Evolutionary conservation across 2,888 invertebrate species (phyloP), one percentile per base, ranked within the genome.

Genomic region (Phania funesta): DNA sequence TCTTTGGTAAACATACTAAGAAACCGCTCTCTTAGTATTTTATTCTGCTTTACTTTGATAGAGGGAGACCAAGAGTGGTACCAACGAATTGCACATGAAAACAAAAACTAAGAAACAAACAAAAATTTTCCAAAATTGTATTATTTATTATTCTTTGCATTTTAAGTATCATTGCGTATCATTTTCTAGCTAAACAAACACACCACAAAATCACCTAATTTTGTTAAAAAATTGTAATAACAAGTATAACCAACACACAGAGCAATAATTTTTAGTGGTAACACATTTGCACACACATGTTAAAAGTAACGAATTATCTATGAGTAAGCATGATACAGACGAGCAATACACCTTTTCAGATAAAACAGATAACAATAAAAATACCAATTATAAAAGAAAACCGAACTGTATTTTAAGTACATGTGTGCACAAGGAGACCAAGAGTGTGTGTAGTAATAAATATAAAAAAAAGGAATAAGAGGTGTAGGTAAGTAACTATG

Each of bases 221-320:
- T 26, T 20, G 18, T 41, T 54, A 67, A 48, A 50, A 32, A 46
- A 60, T 20, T 38, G 35, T 29, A 41, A 52, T 52, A 50, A 62
- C 52, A 52, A 38, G 13, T 26, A 44, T 18, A 62, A 46, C 6
- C 70, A 35, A 35, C 11, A 79, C 32, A 60, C 16, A 62, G 62
- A 56, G 29, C 62, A 64, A 54, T 56, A 35, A 41, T 67, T 67
- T 67, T n/a, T n/a, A n/a, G n/a, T n/a, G 52, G 58, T 62, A 54
- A 73, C 75, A 62, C 65, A 68, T 29, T 35, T 26, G n/a, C 22
- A 52, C 50, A 52, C 50, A 58, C 48, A 64, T 50, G 18, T 48
- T 22, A 32, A 73, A 79, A 71, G 78, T 79, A 79, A 79, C 78
- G 71, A 79, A 79, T 79, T 79, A 79, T 79, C 71, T 77, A 46